A percentile compares a stretch with the other conserved stretches of the same genome.
These are phyloP conservation scores for Luidia sarsii DNA, from an alignment of 53 echinoderm and acorn worm species.

Conservation along the genomic window DNA sequence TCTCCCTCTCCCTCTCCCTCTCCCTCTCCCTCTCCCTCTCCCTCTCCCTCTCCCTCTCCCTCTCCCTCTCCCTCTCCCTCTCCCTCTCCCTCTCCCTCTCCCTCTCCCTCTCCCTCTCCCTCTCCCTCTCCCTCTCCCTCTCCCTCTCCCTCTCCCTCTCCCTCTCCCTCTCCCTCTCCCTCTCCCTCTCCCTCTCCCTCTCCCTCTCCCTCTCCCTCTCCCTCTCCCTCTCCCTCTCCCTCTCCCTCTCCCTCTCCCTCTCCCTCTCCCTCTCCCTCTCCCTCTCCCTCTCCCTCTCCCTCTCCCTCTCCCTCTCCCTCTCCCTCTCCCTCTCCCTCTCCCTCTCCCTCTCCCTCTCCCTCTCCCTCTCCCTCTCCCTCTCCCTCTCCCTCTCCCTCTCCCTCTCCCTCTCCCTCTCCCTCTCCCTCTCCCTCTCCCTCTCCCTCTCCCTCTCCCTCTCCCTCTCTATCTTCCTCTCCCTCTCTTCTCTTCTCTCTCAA, in stretches of 20 bases:
- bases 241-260: background rate
- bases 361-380: background rate
- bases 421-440: background rate
- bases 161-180: too few relatives aligned
- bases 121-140: too few relatives aligned
- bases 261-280: background rate
- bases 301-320: background rate
- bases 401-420: background rate
- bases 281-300: background rate
- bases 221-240: background rate
- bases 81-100: too few relatives aligned
- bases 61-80: too few relatives aligned
- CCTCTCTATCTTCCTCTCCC: too few relatives aligned
- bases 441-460: background rate
- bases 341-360: background rate
- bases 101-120: too few relatives aligned
- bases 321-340: background rate
- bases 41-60: too few relatives aligned
- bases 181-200: too few relatives aligned
- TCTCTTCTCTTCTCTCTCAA: background rate
- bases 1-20: too few relatives aligned
- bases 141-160: too few relatives aligned
- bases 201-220: background rate
- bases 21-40: too few relatives aligned
- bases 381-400: background rate